Conservation (phyloP, 2,888 invertebrate species). For the Luperina nickerlii region DNA sequence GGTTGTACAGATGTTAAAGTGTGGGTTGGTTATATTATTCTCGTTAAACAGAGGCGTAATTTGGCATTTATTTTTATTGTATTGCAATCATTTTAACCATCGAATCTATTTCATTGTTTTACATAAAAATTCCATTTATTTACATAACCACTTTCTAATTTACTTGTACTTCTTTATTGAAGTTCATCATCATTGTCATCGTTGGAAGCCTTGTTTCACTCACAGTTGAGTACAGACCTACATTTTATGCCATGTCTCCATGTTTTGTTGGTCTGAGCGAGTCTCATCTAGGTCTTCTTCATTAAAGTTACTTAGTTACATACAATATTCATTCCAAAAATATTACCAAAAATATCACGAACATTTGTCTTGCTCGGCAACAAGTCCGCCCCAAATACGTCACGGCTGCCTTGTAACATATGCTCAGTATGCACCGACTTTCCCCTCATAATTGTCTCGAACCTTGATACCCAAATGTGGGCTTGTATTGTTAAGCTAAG, state of each 20-base stretch:
- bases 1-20: not conserved
- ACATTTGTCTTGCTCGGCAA: constrained; percentile 42
- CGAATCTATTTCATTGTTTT: not conserved
- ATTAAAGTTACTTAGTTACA: not conserved
- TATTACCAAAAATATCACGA: constrained; percentile 11
- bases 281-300: not conserved
- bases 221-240: not conserved
- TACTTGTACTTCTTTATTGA: not conserved
- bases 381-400: constrained; percentile 47
- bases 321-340: not conserved
- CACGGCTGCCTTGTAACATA: constrained; percentile 47
- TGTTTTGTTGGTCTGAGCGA: not conserved
- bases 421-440: constrained; percentile 54
- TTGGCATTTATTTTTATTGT: not conserved
- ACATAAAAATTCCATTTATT: not conserved
- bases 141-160: too few relatives aligned
- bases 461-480: constrained; percentile 64
- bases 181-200: not conserved
- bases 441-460: constrained; percentile 65
- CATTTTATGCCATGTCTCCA: not conserved
- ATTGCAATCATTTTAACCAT: not conserved
- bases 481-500: constrained; percentile 66
- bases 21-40: not conserved
- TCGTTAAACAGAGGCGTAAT: constrained; percentile 8
- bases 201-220: not conserved